These are phyloP conservation scores for Nibea coibor DNA, from an alignment of 2,113 vertebrate genomes.

Conservation along the genomic window DNA sequence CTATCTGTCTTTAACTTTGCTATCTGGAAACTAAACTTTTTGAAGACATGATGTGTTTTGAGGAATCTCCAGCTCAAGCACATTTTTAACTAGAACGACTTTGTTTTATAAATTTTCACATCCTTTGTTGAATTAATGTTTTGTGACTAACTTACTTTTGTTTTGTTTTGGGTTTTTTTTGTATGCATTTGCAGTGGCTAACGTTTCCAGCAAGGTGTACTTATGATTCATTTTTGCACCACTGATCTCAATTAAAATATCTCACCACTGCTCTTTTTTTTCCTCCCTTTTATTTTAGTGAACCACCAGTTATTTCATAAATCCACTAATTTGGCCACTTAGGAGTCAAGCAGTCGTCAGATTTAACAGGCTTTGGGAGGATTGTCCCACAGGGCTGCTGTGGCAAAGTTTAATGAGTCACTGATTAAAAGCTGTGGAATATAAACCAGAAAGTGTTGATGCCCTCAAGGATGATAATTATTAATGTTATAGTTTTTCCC, in stretches of 20 bases:
- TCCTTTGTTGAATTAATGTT: background rate
- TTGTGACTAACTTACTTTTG: no score
- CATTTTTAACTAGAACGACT: background rate
- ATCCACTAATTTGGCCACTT: conserved; percentile 45
- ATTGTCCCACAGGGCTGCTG: conserved; percentile 21
- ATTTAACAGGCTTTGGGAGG: conserved; percentile 33
- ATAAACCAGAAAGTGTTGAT: conserved; percentile 19
- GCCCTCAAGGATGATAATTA: conserved; percentile 22
- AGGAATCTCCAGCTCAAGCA: background rate
- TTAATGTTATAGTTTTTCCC: conserved; percentile 14
- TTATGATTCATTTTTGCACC: background rate
- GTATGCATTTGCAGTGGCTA: no score
- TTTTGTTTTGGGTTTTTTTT: no score
- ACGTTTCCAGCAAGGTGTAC: background rate
- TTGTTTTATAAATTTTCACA: background rate
- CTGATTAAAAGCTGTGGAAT: conserved; percentile 53
- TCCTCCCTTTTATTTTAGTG: background rate
- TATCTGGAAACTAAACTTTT: background rate
- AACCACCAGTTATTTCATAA: conserved; percentile 25
- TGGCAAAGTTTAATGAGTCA: conserved; percentile 55
- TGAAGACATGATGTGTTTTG: background rate
- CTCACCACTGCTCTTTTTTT: background rate
- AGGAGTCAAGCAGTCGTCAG: conserved; percentile 22
- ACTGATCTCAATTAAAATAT: conserved; percentile 7
- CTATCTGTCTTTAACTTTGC: background rate